These are phyloP conservation scores for Agrotis exclamationis DNA, from an alignment of 2,888 invertebrate species.

Conservation along the genomic window DNA sequence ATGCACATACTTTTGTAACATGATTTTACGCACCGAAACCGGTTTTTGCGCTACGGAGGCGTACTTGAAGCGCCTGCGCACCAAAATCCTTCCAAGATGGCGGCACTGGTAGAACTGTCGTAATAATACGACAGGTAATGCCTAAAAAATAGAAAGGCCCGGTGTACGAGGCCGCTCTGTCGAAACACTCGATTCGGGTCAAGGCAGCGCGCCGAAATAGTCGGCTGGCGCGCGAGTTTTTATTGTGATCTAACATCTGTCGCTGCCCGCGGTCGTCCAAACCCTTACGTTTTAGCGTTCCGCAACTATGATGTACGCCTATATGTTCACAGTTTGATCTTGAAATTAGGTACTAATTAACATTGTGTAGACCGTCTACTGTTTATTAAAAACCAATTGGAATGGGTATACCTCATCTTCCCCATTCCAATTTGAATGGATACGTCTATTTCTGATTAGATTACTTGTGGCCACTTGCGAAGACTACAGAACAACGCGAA, in stretches of 20 bases:
- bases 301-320: constrained; percentile 35
- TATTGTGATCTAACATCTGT: constrained; percentile 91
- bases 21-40: constrained; percentile 66
- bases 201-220: constrained; percentile 91
- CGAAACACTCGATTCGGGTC: constrained; percentile 90
- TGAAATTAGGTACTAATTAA: not conserved
- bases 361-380: not conserved
- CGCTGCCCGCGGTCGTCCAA: constrained; percentile 76
- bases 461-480: not conserved
- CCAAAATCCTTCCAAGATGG: constrained; percentile 86
- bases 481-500: too few species aligned
- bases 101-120: constrained; percentile 87
- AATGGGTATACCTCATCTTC: constrained; percentile 3
- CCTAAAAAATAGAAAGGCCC: constrained; percentile 91
- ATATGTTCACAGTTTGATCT: constrained; percentile 6
- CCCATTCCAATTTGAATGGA: constrained; percentile 5
- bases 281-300: constrained; percentile 62
- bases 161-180: constrained; percentile 90
- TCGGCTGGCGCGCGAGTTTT: constrained; percentile 89
- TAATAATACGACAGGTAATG: constrained; percentile 91
- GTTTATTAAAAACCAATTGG: constrained; percentile 15
- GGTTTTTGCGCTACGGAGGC: constrained; percentile 74
- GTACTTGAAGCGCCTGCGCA: constrained; percentile 77
- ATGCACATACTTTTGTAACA: constrained; percentile 48
- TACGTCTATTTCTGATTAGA: constrained; percentile 14